phyloP scores from a whole-genome alignment of 2,888 invertebrate genomes.

The Drosophila macrospina region DNA sequence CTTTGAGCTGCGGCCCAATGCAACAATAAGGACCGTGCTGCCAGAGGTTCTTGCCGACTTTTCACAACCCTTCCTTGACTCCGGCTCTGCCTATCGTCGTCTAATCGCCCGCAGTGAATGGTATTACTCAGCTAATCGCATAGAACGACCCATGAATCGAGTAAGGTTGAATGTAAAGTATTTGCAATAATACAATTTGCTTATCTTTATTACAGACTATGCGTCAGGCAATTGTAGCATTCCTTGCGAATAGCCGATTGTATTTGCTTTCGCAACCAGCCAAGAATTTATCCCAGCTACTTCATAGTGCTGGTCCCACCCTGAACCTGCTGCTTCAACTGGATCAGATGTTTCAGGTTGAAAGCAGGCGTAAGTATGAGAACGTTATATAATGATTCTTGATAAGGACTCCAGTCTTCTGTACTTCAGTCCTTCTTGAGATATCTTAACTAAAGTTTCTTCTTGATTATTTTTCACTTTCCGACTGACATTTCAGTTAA shows the following conservation, averaged over 20 bases:
- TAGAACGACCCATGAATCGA: conserved; percentile 63
- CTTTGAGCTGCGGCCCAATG: conserved; percentile 86
- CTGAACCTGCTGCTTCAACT: conserved; percentile 80
- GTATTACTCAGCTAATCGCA: background rate
- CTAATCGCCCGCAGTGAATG: conserved; percentile 75
- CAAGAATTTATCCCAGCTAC: conserved; percentile 71
- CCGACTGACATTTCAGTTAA: conserved; percentile 61
- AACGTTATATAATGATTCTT: background rate
- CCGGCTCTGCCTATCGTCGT: conserved; percentile 82
- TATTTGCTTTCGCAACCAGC: conserved; percentile 76
- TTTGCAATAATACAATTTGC: no score
- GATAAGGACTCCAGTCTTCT: no score
- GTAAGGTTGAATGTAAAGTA: conserved; percentile 30
- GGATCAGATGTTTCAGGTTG: conserved; percentile 76
- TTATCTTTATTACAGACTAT: conserved; percentile 86
- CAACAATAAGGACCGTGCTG: conserved; percentile 86
- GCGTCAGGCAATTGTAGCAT: conserved; percentile 87
- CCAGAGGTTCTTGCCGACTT: conserved; percentile 85
- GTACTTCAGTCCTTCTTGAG: no score
- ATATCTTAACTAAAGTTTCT: no score
- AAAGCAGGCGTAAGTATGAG: conserved; percentile 73
- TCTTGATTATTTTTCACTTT: no score
- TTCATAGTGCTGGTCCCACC: conserved; percentile 69
- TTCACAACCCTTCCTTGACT: conserved; percentile 79
- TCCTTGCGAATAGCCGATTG: conserved; percentile 87